Evolutionary conservation across 2,113 vertebrate genomes (phyloP), one percentile per base, ranked within the genome.

Genomic region (Nematolebias whitei): DNA sequence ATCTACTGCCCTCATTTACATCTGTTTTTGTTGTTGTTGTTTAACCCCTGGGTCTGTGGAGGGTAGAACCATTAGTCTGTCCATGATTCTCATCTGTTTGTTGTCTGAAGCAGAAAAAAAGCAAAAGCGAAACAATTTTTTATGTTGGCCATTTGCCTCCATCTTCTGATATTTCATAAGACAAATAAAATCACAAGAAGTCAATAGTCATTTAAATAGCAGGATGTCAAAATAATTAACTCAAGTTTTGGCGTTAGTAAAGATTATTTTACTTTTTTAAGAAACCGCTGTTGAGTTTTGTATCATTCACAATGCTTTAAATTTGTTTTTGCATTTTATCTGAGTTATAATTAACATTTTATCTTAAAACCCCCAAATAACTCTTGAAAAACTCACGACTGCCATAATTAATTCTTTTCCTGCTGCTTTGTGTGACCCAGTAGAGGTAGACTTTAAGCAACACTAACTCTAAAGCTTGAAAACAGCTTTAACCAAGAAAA

Each of bases 381-480:
- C n/a, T 12, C 4, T 12, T 2, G 16, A 20, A 26, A 4, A 66
- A 45, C 18, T 13, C 2, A 3, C 45, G 54, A 51, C 48, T 73
- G 52, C 50, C 23, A 41, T 1, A 35, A 15, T 23, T 44, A 32
- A 48, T 35, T 43, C 15, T 26, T 12, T 43, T 38, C 38, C 41
- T 56, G 53, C 73, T 78, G 59, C 68, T 64, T 78, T 12, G 43
- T 71, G 32, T 75, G 79, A 80, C 71, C 52, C 63, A 45, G 23
- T 70, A 80, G 50, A 82, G 38, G 50, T 82, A 61, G 63, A 80
- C 39, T 35, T 54, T 75, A 62, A 78, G 65, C 39, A 50, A 20
- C 41, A 41, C 66, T 79, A 67, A 83, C 56, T 12, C 63, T 43
- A 48, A 3, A 52, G 20, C 48, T 51, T 39, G 12, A 20, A 55